phyloP scores from a whole-genome alignment of 1,140 invertebrate genomes.

The Drosophila busckii region DNA sequence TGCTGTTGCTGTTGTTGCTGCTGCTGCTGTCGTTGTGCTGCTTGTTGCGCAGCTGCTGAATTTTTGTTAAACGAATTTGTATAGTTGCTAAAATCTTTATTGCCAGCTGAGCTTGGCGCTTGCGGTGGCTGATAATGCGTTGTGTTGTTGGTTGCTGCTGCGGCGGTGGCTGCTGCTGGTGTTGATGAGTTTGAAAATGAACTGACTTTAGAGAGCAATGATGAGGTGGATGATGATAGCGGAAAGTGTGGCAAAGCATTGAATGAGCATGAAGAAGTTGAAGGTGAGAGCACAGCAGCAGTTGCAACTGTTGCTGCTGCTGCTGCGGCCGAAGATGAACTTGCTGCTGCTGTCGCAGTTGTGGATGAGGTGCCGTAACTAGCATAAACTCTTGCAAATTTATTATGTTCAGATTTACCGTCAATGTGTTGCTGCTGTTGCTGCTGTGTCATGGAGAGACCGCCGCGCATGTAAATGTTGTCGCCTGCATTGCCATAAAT shows the following conservation, averaged over 20 bases:
- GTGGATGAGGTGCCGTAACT: conserved; percentile 68
- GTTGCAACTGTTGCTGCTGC: conserved; percentile 24
- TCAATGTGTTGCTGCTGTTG: conserved; percentile 77
- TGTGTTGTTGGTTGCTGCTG: conserved; percentile 28
- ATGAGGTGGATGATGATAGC: conserved; percentile 74
- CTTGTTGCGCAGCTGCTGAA: conserved; percentile 60
- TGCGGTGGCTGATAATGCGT: conserved; percentile 67
- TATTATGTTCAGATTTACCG: conserved; percentile 72
- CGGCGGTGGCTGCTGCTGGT: conserved; percentile 29
- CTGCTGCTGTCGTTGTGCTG: conserved; percentile 46
- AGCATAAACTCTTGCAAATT: conserved; percentile 70
- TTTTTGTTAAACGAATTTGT: conserved; percentile 72
- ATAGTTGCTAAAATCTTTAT: conserved; percentile 61
- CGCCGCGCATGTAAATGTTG: conserved; percentile 57
- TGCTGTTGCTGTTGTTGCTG: conserved; percentile 50
- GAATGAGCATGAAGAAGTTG: conserved; percentile 42
- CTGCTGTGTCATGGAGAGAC: conserved; percentile 56
- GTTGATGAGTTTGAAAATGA: conserved; percentile 62
- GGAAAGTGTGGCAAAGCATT: conserved; percentile 76
- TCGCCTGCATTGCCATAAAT: conserved; percentile 62
- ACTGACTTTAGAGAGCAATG: conserved; percentile 75
- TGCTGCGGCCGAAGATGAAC: conserved; percentile 40
- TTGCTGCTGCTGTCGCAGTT: conserved; percentile 32
- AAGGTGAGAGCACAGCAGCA: conserved; percentile 38
- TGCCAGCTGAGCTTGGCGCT: conserved; percentile 35